These are phyloP conservation scores for Mimachlamys varia DNA, from an alignment of 2,888 invertebrate genomes.

Conservation along the genomic window DNA sequence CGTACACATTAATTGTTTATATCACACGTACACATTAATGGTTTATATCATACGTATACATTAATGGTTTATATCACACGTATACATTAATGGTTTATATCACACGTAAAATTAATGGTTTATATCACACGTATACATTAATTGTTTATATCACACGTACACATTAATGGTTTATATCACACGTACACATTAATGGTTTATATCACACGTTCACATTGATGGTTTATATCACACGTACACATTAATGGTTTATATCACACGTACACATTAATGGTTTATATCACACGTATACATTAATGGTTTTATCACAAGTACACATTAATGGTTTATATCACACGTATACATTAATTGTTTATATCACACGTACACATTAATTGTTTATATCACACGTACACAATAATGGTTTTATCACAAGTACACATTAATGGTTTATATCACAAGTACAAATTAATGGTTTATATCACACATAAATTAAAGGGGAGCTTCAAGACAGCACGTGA, in stretches of 20 bases:
- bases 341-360: neutral
- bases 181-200: neutral
- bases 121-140: neutral
- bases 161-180: neutral
- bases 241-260: neutral
- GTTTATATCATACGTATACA: neutral
- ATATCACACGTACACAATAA: no score
- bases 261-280: neutral
- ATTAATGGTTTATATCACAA: neutral
- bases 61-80: neutral
- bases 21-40: neutral
- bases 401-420: neutral
- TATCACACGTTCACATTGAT: neutral
- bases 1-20: neutral
- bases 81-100: neutral
- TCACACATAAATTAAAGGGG: neutral
- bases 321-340: neutral
- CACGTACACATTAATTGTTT: neutral
- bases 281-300: neutral
- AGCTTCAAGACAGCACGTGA: neutral
- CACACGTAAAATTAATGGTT: neutral
- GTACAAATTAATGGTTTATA: neutral
- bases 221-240: neutral
- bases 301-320: neutral
- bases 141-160: neutral